phyloP scores from a whole-genome alignment of 2,888 invertebrate genomes.

The Amphipoea lucens region DNA sequence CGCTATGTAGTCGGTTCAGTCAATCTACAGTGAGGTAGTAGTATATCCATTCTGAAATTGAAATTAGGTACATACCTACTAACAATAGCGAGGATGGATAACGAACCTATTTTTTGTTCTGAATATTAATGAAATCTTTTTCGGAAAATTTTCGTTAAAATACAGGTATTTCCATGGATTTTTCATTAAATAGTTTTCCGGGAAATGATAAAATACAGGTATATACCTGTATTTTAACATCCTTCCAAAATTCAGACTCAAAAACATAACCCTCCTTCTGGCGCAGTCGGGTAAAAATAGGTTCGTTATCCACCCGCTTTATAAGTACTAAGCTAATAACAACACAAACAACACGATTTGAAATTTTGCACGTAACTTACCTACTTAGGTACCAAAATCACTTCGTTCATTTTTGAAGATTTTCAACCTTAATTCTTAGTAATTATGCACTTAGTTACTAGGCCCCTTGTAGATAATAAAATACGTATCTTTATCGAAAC shows the following conservation, averaged over 20 bases:
- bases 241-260: not conserved
- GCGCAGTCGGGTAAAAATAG: not conserved
- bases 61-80: not conserved
- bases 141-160: too few relatives aligned
- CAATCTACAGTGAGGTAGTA: not conserved
- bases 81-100: not conserved
- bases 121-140: not conserved
- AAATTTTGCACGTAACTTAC: not conserved
- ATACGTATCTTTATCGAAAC: not conserved
- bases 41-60: constrained; percentile 13
- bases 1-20: constrained; percentile 4
- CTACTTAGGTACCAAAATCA: not conserved
- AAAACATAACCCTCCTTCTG: not conserved
- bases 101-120: not conserved
- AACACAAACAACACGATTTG: not conserved
- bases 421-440: not conserved
- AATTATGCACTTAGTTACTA: not conserved
- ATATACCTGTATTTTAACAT: not conserved
- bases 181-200: not conserved
- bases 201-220: not conserved
- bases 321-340: not conserved
- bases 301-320: not conserved
- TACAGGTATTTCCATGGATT: too few relatives aligned
- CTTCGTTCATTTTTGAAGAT: not conserved
- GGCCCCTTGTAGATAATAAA: not conserved